Percentiles rank a stretch among this genome's conserved stretches.
Evolutionary conservation across 1,140 invertebrate genomes (phyloP).

Genomic region (Zaprionus taronus): DNA sequence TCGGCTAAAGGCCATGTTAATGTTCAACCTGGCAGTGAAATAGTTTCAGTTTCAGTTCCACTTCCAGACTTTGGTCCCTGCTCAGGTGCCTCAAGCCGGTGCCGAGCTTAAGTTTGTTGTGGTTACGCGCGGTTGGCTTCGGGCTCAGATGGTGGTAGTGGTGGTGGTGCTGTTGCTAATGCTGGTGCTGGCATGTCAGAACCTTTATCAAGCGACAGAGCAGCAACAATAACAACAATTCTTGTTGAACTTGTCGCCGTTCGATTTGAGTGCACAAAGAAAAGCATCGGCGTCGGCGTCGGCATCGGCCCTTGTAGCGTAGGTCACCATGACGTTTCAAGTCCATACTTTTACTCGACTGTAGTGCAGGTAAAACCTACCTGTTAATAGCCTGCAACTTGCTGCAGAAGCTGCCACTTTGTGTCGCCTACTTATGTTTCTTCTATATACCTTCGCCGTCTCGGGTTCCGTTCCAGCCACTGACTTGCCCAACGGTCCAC

Average conservation of each 20-base stretch:
- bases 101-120: conserved; percentile 38
- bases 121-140: conserved; percentile 70
- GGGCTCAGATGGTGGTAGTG: conserved; percentile 27
- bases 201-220: conserved; percentile 47
- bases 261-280: conserved; percentile 76
- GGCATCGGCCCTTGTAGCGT: conserved; percentile 15
- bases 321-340: conserved; percentile 5
- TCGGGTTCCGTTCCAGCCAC: conserved; percentile 47
- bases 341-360: not conserved
- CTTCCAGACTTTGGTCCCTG: conserved; percentile 35
- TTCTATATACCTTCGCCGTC: conserved; percentile 10
- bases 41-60: conserved; percentile 5
- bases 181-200: conserved; percentile 47
- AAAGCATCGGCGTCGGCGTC: conserved; percentile 47
- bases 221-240: conserved; percentile 23
- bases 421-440: conserved; percentile 42
- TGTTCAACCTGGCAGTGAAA: conserved; percentile 41
- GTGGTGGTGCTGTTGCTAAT: conserved; percentile 38
- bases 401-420: conserved; percentile 31
- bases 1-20: conserved; percentile 66
- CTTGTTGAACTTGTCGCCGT: conserved; percentile 68
- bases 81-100: conserved; percentile 3
- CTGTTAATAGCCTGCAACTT: conserved; percentile 57
- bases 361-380: conserved; percentile 22
- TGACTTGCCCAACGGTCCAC: conserved; percentile 63